Evolutionary conservation across 2,797 vertebrate species (phyloP).

Genomic region (Enteromius unitaeniatus): DNA sequence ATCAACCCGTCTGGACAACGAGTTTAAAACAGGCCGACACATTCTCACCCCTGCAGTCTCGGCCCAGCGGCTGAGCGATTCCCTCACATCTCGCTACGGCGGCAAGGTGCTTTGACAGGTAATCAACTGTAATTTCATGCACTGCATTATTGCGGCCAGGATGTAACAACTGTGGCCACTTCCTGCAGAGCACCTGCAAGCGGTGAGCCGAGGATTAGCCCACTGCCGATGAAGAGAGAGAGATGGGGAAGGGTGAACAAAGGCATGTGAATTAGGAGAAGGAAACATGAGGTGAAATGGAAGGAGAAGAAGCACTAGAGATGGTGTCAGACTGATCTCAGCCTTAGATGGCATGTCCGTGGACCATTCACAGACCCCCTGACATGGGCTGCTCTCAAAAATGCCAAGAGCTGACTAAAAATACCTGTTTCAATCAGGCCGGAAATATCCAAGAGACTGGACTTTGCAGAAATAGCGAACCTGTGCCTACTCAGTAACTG

Average conservation of each 20-base stretch:
- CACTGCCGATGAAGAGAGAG: background rate
- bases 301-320: conserved; percentile 2
- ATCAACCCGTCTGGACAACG: conserved; percentile 16
- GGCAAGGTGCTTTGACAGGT: conserved; percentile 44
- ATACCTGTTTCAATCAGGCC: conserved; percentile 23
- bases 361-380: background rate
- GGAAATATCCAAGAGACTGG: conserved; percentile 2
- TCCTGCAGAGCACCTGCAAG: background rate
- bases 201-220: background rate
- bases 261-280: conserved; percentile 10
- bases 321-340: conserved; percentile 35
- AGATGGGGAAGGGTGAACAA: conserved; percentile 3
- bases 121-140: conserved; percentile 56
- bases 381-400: background rate
- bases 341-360: background rate
- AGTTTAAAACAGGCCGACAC: conserved; percentile 11
- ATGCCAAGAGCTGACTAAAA: conserved; percentile 11
- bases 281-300: conserved; percentile 22
- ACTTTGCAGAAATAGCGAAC: background rate
- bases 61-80: background rate
- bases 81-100: conserved; percentile 7
- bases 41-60: background rate
- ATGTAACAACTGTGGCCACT: conserved; percentile 26
- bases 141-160: conserved; percentile 34
- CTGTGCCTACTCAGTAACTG: background rate